Conservation (phyloP, 2,113 vertebrate species). For the Crypturellus undulatus region DNA sequence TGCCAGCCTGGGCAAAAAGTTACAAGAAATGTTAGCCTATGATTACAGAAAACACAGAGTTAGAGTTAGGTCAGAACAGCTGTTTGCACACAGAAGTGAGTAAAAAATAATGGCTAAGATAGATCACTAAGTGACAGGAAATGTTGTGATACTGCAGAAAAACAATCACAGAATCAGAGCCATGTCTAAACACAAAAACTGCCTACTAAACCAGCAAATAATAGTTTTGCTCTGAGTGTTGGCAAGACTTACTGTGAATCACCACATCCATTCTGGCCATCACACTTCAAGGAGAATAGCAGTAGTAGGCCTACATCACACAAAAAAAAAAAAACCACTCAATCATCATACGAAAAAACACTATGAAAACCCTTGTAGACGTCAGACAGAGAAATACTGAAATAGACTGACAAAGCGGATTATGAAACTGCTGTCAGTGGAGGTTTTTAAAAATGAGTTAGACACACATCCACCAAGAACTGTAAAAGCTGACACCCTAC, state of each 20-base stretch:
- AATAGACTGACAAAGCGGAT: accelerated
- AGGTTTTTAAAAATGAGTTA: background rate
- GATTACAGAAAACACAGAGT: background rate
- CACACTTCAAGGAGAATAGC: background rate
- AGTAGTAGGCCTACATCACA: background rate
- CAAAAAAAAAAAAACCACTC: background rate
- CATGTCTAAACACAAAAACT: background rate
- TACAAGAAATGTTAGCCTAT: background rate
- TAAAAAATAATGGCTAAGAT: background rate
- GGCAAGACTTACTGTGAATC: background rate
- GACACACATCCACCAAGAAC: background rate
- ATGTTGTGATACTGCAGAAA: background rate
- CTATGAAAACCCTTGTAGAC: background rate
- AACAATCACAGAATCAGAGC: background rate
- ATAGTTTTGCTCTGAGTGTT: background rate
- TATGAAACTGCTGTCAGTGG: background rate
- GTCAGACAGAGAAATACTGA: background rate
- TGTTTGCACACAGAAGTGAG: background rate
- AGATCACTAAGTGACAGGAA: background rate
- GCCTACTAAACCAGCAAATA: background rate
- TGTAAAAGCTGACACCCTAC: background rate
- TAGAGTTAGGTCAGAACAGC: background rate
- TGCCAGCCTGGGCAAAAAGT: background rate
- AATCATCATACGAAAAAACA: background rate
- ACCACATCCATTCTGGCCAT: background rate